These are phyloP conservation scores for Falco peregrinus DNA, from an alignment of 2,797 vertebrate species.

Conservation along the genomic window DNA sequence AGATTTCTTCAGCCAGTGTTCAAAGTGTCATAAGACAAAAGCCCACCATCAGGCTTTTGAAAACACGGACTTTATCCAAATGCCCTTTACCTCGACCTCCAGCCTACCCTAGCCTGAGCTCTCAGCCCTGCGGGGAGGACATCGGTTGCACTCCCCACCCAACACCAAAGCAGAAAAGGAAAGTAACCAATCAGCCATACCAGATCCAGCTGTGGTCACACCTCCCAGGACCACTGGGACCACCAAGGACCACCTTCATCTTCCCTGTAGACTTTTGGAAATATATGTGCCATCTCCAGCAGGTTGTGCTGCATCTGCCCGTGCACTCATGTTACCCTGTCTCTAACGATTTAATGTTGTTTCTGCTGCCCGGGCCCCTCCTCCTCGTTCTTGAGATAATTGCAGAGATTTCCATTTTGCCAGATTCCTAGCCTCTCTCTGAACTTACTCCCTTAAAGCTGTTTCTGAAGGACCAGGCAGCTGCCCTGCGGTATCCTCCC, in stretches of 20 bases:
- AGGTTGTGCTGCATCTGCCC: not conserved
- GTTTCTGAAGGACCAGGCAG: not conserved
- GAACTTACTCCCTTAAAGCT: not conserved
- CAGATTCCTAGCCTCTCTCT: constrained; percentile 11
- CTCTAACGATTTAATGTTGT: not conserved
- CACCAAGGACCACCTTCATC: not conserved
- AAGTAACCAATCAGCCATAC: not conserved
- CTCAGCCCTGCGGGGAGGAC: not conserved
- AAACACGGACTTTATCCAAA: not conserved
- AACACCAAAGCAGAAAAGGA: not conserved
- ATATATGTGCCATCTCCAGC: not conserved
- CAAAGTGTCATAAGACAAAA: not conserved
- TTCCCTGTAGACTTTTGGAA: not conserved
- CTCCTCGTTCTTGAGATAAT: constrained; percentile 26
- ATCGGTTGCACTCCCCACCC: fast-evolving
- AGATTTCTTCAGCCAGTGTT: not conserved
- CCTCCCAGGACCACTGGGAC: not conserved
- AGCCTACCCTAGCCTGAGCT: not conserved
- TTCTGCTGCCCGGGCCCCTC: constrained; percentile 37
- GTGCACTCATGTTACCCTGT: not conserved
- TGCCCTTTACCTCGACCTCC: not conserved
- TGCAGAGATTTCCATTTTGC: constrained; percentile 28
- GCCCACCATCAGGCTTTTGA: not conserved
- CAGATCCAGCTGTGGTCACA: not conserved
- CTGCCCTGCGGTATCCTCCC: not conserved